A percentile compares a stretch with the other conserved stretches of the same genome.
Conservation (phyloP, 2,888 invertebrate genomes). For the Apodemia zela region DNA sequence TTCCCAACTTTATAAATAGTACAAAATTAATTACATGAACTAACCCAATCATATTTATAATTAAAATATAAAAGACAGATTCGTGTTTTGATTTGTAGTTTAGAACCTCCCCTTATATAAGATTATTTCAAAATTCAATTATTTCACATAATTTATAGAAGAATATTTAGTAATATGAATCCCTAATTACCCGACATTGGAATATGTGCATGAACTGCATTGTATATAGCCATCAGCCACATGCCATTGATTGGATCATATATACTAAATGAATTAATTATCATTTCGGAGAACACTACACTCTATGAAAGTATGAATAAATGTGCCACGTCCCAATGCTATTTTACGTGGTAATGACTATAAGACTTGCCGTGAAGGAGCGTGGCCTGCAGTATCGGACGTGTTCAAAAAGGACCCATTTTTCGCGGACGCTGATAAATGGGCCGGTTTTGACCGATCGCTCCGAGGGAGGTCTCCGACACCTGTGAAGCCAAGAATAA, state of each 20-base stretch:
- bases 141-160: constrained; percentile 8
- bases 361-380: constrained; percentile 75
- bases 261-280: constrained; percentile 32
- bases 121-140: constrained; percentile 20
- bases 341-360: constrained; percentile 51
- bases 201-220: constrained; percentile 67
- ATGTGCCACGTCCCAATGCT: constrained; percentile 28
- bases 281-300: constrained; percentile 60
- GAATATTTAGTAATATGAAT: constrained; percentile 17
- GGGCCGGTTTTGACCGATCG: constrained; percentile 79
- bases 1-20: constrained; percentile 34
- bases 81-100: constrained; percentile 77
- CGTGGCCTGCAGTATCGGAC: constrained; percentile 69
- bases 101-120: constrained; percentile 61
- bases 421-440: constrained; percentile 77
- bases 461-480: constrained; percentile 83
- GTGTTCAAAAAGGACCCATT: constrained; percentile 73
- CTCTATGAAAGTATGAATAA: constrained; percentile 43
- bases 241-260: constrained; percentile 50
- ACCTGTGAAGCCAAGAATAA: constrained; percentile 86
- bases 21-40: constrained; percentile 50
- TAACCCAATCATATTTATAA: constrained; percentile 68
- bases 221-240: constrained; percentile 65
- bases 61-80: constrained; percentile 76
- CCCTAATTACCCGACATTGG: constrained; percentile 32